These are phyloP conservation scores for Anneissia japonica DNA, from an alignment of 35 echinoderm and acorn worm species.

Conservation along the genomic window DNA sequence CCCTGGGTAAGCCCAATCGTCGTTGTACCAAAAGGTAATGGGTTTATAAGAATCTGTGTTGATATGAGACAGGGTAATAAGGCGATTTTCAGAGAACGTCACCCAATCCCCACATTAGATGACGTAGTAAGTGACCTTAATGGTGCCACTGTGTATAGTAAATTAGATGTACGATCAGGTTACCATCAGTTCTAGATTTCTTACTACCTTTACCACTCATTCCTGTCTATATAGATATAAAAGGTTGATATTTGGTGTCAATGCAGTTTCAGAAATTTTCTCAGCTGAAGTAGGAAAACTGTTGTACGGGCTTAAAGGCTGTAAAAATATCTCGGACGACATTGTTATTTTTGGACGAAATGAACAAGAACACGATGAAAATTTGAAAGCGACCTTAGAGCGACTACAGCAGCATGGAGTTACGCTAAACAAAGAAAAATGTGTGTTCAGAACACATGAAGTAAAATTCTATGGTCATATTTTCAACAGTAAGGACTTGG, in stretches of 20 bases:
- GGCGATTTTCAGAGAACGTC: constrained; percentile 47
- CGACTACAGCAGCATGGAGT: no score
- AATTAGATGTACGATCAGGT: constrained; percentile 44
- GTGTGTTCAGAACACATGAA: no score
- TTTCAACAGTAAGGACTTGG: no score
- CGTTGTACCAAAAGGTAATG: constrained; percentile 31
- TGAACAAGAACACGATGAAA: constrained; percentile 20
- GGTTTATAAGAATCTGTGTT: constrained; percentile 35
- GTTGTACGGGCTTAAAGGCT: constrained; percentile 17
- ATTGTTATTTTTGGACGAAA: constrained; percentile 32
- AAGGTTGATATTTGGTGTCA: constrained; percentile 42
- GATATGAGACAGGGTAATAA: constrained; percentile 63
- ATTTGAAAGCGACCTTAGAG: constrained; percentile 13
- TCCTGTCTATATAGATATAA: constrained; percentile 48
- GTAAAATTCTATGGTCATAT: no score
- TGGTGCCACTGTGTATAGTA: constrained; percentile 31
- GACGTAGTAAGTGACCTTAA: constrained; percentile 57
- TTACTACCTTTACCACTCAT: constrained; percentile 59
- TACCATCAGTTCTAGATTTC: constrained; percentile 69
- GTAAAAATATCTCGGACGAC: constrained; percentile 49
- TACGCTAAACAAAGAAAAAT: no score
- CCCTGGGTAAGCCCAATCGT: constrained; percentile 44
- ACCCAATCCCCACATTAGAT: constrained; percentile 42
- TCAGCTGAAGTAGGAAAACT: constrained; percentile 15
- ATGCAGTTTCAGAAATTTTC: background rate